A percentile compares a stretch with the other conserved stretches of the same genome.
These are phyloP conservation scores for Megalurothrips usitatus DNA, from an alignment of 2,888 invertebrate species.

Conservation along the genomic window DNA sequence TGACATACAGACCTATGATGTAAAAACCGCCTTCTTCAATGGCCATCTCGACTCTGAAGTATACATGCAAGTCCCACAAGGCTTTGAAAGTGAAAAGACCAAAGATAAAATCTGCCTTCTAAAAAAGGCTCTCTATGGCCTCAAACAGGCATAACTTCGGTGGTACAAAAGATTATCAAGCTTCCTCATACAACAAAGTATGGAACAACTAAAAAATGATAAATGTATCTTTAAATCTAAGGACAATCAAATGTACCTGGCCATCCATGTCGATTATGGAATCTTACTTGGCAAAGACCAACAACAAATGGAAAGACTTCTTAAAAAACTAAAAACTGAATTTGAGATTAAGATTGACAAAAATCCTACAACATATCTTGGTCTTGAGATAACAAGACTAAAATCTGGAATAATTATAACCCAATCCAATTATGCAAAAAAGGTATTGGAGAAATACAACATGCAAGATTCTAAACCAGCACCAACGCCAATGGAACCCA, in stretches of 20 bases:
- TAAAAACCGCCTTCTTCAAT: conserved; percentile 35
- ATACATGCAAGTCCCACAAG: conserved; percentile 35
- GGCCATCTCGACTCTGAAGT: conserved; percentile 33
- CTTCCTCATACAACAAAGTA: conserved; percentile 30
- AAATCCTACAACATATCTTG: not conserved
- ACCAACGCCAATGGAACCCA: not conserved
- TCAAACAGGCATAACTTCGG: conserved; percentile 35
- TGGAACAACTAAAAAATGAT: conserved; percentile 33
- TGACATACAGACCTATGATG: conserved; percentile 33
- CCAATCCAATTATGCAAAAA: conserved; percentile 34
- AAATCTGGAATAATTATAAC: conserved; percentile 35
- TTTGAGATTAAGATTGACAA: not conserved
- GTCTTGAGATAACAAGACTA: conserved; percentile 1
- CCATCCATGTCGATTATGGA: conserved; percentile 35
- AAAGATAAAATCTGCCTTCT: conserved; percentile 33
- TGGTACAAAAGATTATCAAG: conserved; percentile 34
- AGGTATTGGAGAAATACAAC: conserved; percentile 12
- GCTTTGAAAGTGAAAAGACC: conserved; percentile 24
- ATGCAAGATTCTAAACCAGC: not conserved
- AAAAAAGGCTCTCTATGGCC: conserved; percentile 35
- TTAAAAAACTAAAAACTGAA: not conserved
- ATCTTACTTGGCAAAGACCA: conserved; percentile 27
- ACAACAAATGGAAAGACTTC: not conserved
- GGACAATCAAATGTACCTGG: conserved; percentile 29
- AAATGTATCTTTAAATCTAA: conserved; percentile 33